Base-by-base conservation (phyloP, 2,797 vertebrate species). In the Limnodromus scolopaceus region DNA sequence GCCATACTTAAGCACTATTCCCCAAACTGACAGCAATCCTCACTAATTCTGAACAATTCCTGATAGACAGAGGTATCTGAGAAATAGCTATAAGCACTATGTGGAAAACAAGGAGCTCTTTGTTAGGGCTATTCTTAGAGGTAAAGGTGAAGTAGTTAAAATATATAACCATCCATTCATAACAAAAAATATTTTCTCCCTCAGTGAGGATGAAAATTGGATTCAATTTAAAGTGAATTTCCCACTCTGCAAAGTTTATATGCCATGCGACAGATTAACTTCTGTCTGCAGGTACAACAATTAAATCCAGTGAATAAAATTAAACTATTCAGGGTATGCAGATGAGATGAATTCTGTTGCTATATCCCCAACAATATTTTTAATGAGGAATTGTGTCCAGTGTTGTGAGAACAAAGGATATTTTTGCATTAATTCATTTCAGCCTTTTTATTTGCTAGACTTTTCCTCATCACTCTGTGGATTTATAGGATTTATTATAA, bases 161-260 rank as follows among this genome's bases (percentile, higher is more conserved):
- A 93, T 83, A 93, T 39, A 79, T 55, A 82, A 81, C 45, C 51
- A 87, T 34, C 34, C 95, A 93, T 63, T 95, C 82, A 93, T 72
- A 83, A 96, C 30, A 91, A 95, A 91, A 96, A 94, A 70, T 76
- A 92, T 94, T 94, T 96, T 96, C 95, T 88, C 83, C 87, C 94
- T 94, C 95, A 96, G 68, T 87, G 77, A 94, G 92, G 38, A 94
- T 75, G 92, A 93, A 97, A 93, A 97, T 95, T 95, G 79, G 91
- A 93, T 96, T 94, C 89, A 93, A 95, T 96, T 96, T 95, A 64
- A 88, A 95, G 80, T 8, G 6, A 87, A 87, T 96, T 95, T 91
- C 83, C 65, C 34, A 81, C 60, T 93, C 89, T 74, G 38, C 32
- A n/a, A 94, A 93, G 83, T 92, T 95, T 85, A 94, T 75, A 79